phyloP scores from a whole-genome alignment of 2,113 vertebrate genomes.

The Rhipidura dahli region DNA sequence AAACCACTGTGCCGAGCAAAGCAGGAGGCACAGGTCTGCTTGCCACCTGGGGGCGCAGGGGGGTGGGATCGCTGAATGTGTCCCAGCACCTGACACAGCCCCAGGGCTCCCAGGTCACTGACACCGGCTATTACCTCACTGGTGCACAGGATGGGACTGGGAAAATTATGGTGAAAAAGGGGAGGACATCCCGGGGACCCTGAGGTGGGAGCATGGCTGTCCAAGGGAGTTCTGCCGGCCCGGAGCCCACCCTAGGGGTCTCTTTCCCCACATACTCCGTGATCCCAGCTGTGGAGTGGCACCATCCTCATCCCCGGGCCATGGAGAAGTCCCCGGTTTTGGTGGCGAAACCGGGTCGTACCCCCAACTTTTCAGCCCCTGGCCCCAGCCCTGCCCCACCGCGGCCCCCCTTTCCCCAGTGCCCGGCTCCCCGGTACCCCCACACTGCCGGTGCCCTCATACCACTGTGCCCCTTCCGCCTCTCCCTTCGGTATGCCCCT shows the following conservation, averaged over 20 bases:
- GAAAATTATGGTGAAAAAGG: neutral
- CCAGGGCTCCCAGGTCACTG: rapidly evolving
- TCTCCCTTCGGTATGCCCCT: neutral
- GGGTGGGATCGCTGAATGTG: neutral
- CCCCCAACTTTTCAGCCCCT: neutral
- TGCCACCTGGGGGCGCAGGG: neutral
- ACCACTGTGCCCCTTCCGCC: neutral
- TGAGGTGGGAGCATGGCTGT: neutral
- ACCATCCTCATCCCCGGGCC: neutral
- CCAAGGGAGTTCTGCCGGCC: neutral
- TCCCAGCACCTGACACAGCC: neutral
- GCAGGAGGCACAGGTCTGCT: neutral
- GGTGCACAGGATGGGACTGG: neutral
- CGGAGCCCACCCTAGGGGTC: neutral
- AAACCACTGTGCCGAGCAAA: neutral
- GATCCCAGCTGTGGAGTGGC: neutral
- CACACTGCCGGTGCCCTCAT: neutral
- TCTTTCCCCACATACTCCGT: neutral
- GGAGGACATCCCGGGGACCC: neutral
- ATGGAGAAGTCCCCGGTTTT: neutral
- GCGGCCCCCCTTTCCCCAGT: no score
- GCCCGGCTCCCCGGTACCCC: neutral
- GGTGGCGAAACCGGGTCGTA: neutral
- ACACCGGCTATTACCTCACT: neutral
- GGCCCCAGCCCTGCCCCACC: neutral